Evolutionary conservation across 1,140 invertebrate genomes (phyloP).

Genomic region (Drosophila guanche): DNA sequence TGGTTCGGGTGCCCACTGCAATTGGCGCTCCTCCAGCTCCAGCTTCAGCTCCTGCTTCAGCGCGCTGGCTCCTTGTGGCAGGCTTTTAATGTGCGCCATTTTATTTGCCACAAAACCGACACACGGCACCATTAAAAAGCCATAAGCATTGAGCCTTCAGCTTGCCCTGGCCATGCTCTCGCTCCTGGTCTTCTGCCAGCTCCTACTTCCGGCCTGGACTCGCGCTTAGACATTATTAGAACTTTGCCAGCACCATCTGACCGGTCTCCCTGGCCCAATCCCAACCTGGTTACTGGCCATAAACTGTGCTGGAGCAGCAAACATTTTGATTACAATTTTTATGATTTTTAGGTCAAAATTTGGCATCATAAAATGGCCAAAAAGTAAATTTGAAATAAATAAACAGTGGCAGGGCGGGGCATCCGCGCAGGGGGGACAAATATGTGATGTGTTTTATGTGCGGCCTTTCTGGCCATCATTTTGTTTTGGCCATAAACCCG

Average conservation of each 20-base stretch:
- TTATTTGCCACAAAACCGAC: conserved; percentile 82
- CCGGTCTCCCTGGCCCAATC: not conserved
- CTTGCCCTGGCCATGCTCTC: conserved; percentile 8
- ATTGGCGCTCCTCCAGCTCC: conserved; percentile 38
- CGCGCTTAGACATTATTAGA: conserved; percentile 75
- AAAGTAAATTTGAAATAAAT: conserved; percentile 81
- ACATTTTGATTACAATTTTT: conserved; percentile 80
- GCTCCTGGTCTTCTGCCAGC: conserved; percentile 11
- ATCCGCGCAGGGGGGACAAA: conserved; percentile 30
- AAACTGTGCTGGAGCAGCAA: conserved; percentile 59
- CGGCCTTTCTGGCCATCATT: conserved; percentile 40
- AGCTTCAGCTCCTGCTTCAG: conserved; percentile 5
- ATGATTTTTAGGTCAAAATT: conserved; percentile 83
- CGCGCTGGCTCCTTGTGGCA: conserved; percentile 45
- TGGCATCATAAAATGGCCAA: conserved; percentile 77
- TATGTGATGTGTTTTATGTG: conserved; percentile 69
- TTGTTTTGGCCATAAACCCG: conserved; percentile 31
- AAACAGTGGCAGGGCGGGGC: conserved; percentile 40
- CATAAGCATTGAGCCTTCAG: conserved; percentile 72
- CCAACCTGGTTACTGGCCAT: conserved; percentile 46
- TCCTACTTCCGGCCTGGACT: conserved; percentile 52
- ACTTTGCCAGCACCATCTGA: conserved; percentile 22
- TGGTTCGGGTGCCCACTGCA: conserved; percentile 54
- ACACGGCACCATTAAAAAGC: conserved; percentile 81
- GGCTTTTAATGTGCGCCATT: conserved; percentile 80